Percentiles rank a stretch among this genome's conserved stretches.
Evolutionary conservation across 1,140 invertebrate genomes (phyloP).

Genomic region (Caerostris darwini): DNA sequence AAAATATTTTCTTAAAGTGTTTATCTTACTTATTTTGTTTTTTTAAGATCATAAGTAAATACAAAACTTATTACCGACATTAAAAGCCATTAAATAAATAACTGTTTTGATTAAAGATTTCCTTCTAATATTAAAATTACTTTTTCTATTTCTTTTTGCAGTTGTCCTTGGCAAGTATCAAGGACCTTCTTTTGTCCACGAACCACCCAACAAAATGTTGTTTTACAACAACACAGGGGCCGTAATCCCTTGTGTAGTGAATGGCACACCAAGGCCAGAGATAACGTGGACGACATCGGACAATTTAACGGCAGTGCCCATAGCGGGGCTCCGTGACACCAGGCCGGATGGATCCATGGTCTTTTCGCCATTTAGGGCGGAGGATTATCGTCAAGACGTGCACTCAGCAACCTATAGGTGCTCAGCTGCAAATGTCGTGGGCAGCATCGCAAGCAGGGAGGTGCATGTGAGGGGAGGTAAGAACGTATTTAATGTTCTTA

Average conservation of each 20-base stretch:
- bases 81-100: no score
- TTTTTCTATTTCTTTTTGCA: not conserved
- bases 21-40: no score
- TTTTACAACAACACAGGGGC: slow-evolving; percentile 97
- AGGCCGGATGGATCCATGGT: slow-evolving; percentile 81
- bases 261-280: slow-evolving; percentile 93
- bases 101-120: no score
- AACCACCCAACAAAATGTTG: slow-evolving; percentile 94
- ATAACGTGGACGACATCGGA: slow-evolving; percentile 89
- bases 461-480: slow-evolving; percentile 97
- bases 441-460: slow-evolving; percentile 94
- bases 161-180: slow-evolving; percentile 26
- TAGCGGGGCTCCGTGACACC: slow-evolving; percentile 88
- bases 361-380: slow-evolving; percentile 81
- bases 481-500: slow-evolving; percentile 78
- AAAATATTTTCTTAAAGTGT: no score
- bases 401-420: slow-evolving; percentile 87
- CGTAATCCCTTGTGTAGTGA: slow-evolving; percentile 94
- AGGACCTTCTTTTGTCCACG: slow-evolving; percentile 94
- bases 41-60: no score
- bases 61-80: no score
- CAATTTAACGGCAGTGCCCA: slow-evolving; percentile 84
- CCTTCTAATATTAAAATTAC: no score
- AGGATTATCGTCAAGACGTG: slow-evolving; percentile 84
- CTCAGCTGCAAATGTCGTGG: slow-evolving; percentile 93